These are phyloP conservation scores for Caretta caretta DNA, from an alignment of 2,113 vertebrate genomes.

Conservation along the genomic window DNA sequence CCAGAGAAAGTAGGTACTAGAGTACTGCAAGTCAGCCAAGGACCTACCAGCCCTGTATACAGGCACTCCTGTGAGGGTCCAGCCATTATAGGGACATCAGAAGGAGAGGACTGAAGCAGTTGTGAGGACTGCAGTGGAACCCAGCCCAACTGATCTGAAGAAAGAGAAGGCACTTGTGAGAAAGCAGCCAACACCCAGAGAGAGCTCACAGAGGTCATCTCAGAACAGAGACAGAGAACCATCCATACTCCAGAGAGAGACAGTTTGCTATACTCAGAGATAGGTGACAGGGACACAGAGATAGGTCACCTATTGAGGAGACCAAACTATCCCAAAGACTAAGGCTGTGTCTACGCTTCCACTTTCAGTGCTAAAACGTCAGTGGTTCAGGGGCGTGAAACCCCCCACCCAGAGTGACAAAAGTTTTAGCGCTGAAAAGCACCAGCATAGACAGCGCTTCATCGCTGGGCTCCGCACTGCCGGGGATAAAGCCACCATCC, in stretches of 20 bases:
- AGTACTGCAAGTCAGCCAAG: background rate
- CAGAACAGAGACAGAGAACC: background rate
- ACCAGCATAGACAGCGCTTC: no score
- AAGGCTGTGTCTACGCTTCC: background rate
- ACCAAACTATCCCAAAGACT: background rate
- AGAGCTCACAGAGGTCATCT: background rate
- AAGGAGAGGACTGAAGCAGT: background rate
- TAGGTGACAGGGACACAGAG: background rate
- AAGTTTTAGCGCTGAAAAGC: no score
- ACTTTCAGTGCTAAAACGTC: no score
- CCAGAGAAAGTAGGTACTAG: background rate
- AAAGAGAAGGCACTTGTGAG: background rate
- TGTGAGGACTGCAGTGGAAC: background rate
- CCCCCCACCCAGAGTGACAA: no score
- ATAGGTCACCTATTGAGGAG: background rate
- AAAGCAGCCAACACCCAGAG: background rate
- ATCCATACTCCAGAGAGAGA: background rate
- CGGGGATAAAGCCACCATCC: no score
- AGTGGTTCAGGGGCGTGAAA: no score
- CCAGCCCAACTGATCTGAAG: background rate
- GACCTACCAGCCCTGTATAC: background rate
- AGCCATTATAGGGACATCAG: background rate
- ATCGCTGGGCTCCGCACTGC: no score
- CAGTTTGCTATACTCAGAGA: background rate
- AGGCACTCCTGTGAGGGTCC: background rate